A percentile compares a stretch with the other conserved stretches of the same genome.
phyloP scores from a whole-genome alignment of 2,888 invertebrate genomes.

The Volucella inanis region DNA sequence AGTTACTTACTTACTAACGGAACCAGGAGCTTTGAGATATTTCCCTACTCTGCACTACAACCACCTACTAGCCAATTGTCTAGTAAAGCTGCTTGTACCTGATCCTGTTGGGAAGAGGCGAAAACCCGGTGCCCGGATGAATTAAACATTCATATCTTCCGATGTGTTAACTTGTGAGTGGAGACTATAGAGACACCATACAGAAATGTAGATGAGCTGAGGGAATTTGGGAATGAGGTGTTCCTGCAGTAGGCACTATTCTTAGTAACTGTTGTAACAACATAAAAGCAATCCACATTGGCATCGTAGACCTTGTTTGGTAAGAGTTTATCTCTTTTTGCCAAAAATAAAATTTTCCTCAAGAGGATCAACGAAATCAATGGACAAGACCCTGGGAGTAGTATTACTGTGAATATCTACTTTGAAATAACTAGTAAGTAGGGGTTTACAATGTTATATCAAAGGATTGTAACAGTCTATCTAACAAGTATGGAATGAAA shows the following conservation, averaged over 20 bases:
- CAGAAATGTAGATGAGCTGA: conserved; percentile 10
- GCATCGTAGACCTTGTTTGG: conserved; percentile 10
- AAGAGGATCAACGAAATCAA: conserved; percentile 30
- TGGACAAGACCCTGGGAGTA: conserved; percentile 24
- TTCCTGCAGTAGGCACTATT: conserved; percentile 4
- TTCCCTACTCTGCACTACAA: background rate
- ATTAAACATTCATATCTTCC: conserved; percentile 70
- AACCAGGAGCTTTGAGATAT: conserved; percentile 32
- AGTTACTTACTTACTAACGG: conserved; percentile 47
- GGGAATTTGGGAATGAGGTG: conserved; percentile 2
- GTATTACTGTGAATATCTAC: conserved; percentile 4
- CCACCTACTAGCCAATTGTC: conserved; percentile 32
- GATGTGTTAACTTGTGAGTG: conserved; percentile 69
- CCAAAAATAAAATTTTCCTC: conserved; percentile 1
- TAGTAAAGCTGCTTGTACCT: conserved; percentile 20
- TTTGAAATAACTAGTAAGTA: background rate
- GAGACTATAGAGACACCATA: conserved; percentile 2
- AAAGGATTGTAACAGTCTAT: conserved; percentile 12
- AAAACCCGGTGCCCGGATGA: conserved; percentile 49
- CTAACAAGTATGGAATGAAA: conserved; percentile 1
- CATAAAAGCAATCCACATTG: conserved; percentile 10
- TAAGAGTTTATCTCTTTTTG: conserved; percentile 4
- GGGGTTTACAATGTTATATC: conserved; percentile 22
- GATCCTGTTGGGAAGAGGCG: background rate
- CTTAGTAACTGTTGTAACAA: background rate